These are phyloP conservation scores for Drosophila varians DNA, from an alignment of 1,140 invertebrate genomes.

Conservation along the genomic window DNA sequence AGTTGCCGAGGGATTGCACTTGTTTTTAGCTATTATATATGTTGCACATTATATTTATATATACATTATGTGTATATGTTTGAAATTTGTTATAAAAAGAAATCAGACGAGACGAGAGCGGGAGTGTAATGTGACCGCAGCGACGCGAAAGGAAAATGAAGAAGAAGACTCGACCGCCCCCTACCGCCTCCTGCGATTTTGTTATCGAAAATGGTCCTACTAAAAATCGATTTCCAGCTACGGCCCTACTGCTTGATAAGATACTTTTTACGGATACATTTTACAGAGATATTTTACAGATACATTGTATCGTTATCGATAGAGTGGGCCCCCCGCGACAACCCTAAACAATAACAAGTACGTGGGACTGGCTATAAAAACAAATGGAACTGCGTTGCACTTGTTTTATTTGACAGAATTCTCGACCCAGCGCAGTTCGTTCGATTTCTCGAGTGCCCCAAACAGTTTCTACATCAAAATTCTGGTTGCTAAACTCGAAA, in stretches of 20 bases:
- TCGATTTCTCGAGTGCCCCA: background rate
- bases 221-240: too few species aligned
- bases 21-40: conserved; percentile 49
- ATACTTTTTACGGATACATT: too few species aligned
- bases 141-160: too few species aligned
- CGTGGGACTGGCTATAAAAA: conserved; percentile 54
- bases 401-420: conserved; percentile 64
- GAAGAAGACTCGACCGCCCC: too few species aligned
- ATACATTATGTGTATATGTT: conserved; percentile 62
- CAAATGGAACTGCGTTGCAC: conserved; percentile 39
- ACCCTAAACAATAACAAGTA: conserved; percentile 7
- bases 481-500: conserved; percentile 43
- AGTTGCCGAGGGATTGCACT: conserved; percentile 62
- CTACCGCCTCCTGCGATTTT: too few species aligned
- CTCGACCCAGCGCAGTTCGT: conserved; percentile 19
- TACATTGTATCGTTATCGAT: background rate
- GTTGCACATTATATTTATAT: conserved; percentile 61
- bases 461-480: conserved; percentile 32
- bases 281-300: too few species aligned
- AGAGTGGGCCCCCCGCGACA: background rate
- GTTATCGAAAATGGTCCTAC: too few species aligned
- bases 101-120: conserved; percentile 60
- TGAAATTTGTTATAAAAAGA: conserved; percentile 70
- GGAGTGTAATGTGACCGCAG: conserved; percentile 6
- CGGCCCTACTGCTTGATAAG: too few species aligned